Evolutionary conservation across 2,797 vertebrate genomes (phyloP), one percentile per base, ranked within the genome.

Genomic region (Danio tinwini): DNA sequence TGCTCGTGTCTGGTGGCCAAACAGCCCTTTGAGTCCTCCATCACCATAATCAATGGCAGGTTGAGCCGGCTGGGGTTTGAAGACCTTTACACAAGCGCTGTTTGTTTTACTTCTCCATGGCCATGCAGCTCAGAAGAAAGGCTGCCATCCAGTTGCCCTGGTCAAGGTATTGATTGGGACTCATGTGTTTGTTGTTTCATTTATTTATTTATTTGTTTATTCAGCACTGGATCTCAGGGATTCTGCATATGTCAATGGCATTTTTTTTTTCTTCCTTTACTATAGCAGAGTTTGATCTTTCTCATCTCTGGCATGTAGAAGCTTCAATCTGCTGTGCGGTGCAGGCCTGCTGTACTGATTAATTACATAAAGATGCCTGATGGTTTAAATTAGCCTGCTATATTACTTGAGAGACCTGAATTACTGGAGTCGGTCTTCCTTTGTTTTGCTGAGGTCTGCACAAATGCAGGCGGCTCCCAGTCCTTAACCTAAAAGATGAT

Each of bases 41-140:
- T 86, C 82, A 84, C 76, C 85, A 87, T 87, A 88, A 88, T 90
- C 87, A 70, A 88, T 88, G 76, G 42, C 88, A 84, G 85, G 85
- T 85, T 81, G 78, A 83, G 80, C 69, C 82, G 37, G 21, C 79
- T 65, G 85, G 81, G 86, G 69, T 81, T 79, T 81, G 62, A 80
- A 76, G 84, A 81, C 87, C 84, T 85, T 88, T 88, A 81, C 84
- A 82, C 85, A 76, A 85, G 82, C 77, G 72, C 63, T 74, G 83
- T 88, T 87, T 87, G 82, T 84, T 85, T 85, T 82, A 80, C 62
- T 81, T 71, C 73, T 77, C 56, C 39, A 53, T 39, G 49, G 74
- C 78, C 52, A 29, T 68, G 5, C 81, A 40, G 45, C 83, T 78
- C 65, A 80, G 73, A 82, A 80, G 71, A 83, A 82, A 76, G 61